Conservation (phyloP, 2,113 vertebrate species). For the Caracal caracal region DNA sequence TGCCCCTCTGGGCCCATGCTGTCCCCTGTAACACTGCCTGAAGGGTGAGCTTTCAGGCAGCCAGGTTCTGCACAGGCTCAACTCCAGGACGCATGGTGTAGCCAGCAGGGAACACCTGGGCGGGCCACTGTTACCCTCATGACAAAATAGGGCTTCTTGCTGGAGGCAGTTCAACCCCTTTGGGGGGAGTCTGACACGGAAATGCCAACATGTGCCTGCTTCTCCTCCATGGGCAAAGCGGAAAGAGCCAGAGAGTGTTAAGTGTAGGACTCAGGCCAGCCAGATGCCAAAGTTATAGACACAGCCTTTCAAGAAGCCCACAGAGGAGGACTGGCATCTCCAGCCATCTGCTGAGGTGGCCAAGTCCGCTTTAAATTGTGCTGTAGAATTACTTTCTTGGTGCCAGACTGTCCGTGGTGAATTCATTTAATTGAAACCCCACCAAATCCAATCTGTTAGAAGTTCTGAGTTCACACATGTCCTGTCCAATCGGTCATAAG, state of each 20-base stretch:
- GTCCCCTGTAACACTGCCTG: background rate
- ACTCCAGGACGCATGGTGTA: background rate
- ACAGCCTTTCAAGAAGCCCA: background rate
- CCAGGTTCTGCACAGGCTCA: background rate
- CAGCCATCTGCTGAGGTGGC: background rate
- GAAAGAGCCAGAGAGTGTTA: background rate
- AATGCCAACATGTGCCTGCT: background rate
- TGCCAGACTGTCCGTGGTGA: constrained; percentile 6
- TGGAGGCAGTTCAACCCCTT: background rate
- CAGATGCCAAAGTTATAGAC: background rate
- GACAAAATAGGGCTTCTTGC: background rate
- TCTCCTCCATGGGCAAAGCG: background rate
- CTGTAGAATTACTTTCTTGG: background rate
- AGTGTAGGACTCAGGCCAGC: background rate
- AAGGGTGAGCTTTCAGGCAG: background rate
- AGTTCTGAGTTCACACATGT: constrained; percentile 10
- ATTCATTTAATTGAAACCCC: constrained; percentile 62
- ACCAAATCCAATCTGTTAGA: constrained; percentile 17
- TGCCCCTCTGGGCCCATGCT: background rate
- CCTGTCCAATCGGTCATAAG: background rate
- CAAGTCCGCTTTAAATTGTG: background rate
- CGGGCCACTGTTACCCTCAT: background rate
- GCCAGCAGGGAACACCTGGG: background rate
- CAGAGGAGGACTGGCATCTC: background rate
- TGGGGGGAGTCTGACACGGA: background rate